Percentiles rank a stretch among this genome's conserved stretches.
Conservation (phyloP, 2,888 invertebrate species). For the Polyommatus iphigenia region DNA sequence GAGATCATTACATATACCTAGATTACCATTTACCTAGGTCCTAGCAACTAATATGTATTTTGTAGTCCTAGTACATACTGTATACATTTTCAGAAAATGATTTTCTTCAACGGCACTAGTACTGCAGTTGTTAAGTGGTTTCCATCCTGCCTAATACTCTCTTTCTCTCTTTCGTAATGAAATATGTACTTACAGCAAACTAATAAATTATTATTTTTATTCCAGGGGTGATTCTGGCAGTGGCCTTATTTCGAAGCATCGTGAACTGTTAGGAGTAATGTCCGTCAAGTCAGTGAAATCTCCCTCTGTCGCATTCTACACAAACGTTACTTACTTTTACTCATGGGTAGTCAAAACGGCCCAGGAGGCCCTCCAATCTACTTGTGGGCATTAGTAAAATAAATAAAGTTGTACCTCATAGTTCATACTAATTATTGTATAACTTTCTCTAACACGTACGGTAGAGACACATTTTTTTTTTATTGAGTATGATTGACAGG, state of each 20-base stretch:
- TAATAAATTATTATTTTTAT: constrained; percentile 37
- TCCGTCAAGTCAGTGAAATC: constrained; percentile 46
- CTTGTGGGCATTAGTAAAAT: neutral
- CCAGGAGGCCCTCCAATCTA: neutral
- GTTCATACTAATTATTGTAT: neutral
- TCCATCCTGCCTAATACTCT: too few species aligned
- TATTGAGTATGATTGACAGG: too few species aligned
- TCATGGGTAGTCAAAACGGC: constrained; percentile 47
- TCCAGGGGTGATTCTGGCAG: constrained; percentile 60
- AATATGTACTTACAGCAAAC: neutral
- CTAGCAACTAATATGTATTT: too few species aligned
- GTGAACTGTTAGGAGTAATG: constrained; percentile 52
- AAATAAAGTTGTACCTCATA: neutral
- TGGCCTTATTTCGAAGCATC: constrained; percentile 46
- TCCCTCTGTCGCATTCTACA: constrained; percentile 51
- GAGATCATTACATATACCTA: too few species aligned
- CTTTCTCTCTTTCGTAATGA: neutral
- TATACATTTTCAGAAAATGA: too few species aligned
- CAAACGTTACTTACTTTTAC: constrained; percentile 53
- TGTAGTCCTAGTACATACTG: too few species aligned
- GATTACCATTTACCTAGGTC: too few species aligned
- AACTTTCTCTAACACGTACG: too few species aligned
- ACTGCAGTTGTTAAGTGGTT: too few species aligned
- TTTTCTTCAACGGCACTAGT: too few species aligned
- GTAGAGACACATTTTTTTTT: too few species aligned